phyloP scores from a whole-genome alignment of 2,113 vertebrate species.

The Pteruthius melanotis region DNA sequence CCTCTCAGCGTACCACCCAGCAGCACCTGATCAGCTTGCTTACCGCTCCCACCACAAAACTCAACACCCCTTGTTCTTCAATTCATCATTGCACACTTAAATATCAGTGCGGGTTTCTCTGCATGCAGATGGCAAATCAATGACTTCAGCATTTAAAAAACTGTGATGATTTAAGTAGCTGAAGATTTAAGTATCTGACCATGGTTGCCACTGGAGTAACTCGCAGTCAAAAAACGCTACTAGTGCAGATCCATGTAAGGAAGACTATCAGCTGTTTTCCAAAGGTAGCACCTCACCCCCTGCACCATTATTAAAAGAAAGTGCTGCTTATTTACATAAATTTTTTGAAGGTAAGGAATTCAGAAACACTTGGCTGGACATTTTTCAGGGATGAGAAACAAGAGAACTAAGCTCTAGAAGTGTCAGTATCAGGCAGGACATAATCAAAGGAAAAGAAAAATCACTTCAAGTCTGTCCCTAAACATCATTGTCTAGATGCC shows the following conservation, averaged over 20 bases:
- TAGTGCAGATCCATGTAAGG: not conserved
- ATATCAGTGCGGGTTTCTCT: not conserved
- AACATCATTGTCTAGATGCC: not conserved
- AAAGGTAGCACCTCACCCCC: not conserved
- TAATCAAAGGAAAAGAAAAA: not conserved
- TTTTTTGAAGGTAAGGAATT: not conserved
- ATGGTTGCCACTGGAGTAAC: not conserved
- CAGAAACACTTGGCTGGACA: not conserved
- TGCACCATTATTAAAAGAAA: not conserved
- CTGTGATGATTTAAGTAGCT: not conserved
- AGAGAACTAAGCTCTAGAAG: not conserved
- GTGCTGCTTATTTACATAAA: not conserved
- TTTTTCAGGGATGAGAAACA: not conserved
- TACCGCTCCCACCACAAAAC: not conserved
- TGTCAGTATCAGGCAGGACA: not conserved
- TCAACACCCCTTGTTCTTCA: not conserved
- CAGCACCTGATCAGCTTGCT: not conserved
- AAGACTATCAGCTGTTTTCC: not conserved
- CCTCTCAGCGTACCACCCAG: not conserved
- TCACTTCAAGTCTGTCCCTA: not conserved
- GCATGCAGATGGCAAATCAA: not conserved
- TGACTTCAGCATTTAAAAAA: not conserved
- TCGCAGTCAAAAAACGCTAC: not conserved
- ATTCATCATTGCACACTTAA: not conserved
- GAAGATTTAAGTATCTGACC: not conserved